Percentiles rank a stretch among this genome's conserved stretches.
These are phyloP conservation scores for Hydrozoanthus tunicans DNA, from an alignment of 64 coral and sea anemone species.

Conservation along the genomic window DNA sequence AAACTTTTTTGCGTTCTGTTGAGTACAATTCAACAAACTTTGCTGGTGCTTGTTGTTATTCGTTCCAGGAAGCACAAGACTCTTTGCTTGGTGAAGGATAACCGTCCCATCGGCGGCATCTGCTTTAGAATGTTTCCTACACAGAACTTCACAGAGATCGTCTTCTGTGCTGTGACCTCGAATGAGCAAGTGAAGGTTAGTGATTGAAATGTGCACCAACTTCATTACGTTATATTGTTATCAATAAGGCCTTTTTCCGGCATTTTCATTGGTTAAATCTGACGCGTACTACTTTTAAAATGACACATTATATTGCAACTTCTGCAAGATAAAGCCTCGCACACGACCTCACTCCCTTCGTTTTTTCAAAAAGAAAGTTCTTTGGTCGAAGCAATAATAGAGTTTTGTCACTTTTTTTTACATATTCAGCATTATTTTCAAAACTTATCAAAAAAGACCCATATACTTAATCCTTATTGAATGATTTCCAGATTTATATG, in stretches of 20 bases:
- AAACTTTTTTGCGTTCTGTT: not conserved
- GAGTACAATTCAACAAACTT: not conserved
- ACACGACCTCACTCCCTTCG: no score
- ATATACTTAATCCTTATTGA: no score
- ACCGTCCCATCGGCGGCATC: slow-evolving; percentile 96
- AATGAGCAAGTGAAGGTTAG: slow-evolving; percentile 99
- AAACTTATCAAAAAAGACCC: no score
- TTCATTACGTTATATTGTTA: not conserved
- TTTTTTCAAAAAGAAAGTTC: no score
- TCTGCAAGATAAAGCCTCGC: no score
- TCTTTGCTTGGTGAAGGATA: slow-evolving; percentile 90
- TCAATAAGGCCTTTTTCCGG: not conserved
- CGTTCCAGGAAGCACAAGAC: slow-evolving; percentile 94
- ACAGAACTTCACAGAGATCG: slow-evolving; percentile 98
- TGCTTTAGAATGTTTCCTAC: slow-evolving; percentile 98
- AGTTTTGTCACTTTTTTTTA: no score
- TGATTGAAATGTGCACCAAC: not conserved
- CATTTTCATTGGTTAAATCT: not conserved
- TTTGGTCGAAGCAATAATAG: no score
- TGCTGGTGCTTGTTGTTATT: not conserved
- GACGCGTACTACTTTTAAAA: no score
- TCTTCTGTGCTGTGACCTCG: slow-evolving; percentile 97
- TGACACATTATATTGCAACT: no score
- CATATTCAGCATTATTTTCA: no score
- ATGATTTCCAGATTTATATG: no score